Conservation (phyloP, 2,888 invertebrate genomes). For the Falcaria lacertinaria region DNA sequence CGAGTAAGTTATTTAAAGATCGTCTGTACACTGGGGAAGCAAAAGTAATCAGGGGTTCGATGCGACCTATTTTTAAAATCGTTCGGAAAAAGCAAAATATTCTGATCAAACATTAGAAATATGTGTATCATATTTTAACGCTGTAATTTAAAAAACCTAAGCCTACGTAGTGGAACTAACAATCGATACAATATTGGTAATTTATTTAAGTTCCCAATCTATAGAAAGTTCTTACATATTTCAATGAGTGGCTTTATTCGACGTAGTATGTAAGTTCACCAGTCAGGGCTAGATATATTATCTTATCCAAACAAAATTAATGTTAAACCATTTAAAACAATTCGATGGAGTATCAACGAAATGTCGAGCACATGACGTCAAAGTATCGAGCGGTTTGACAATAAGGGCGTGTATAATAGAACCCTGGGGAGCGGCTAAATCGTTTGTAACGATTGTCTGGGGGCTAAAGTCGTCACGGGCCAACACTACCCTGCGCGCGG, state of each 20-base stretch:
- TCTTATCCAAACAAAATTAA: too few species aligned
- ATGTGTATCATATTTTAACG: slow-evolving; percentile 1
- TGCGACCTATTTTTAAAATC: slow-evolving; percentile 7
- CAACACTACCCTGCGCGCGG: slow-evolving; percentile 21
- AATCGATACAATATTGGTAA: too few species aligned
- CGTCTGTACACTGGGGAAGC: slow-evolving; percentile 30
- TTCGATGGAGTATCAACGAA: slow-evolving; percentile 1
- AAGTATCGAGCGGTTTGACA: slow-evolving; percentile 32
- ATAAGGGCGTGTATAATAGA: slow-evolving; percentile 40
- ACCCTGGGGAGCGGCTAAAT: slow-evolving; percentile 54
- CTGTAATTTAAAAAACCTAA: too few species aligned
- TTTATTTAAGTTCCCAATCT: too few species aligned
- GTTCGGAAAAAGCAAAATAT: slow-evolving; percentile 2
- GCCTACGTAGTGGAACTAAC: too few species aligned
- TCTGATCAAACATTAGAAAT: background rate
- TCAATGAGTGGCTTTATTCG: too few species aligned
- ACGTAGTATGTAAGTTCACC: too few species aligned
- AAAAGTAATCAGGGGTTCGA: slow-evolving; percentile 7
- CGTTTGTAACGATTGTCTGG: slow-evolving; percentile 54
- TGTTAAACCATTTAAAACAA: slow-evolving; percentile 2
- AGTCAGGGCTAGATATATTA: too few species aligned
- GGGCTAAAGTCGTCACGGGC: slow-evolving; percentile 48
- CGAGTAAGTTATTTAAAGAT: slow-evolving; percentile 51
- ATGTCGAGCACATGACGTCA: slow-evolving; percentile 10
- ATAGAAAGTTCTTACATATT: too few species aligned